Evolutionary conservation across 2,797 vertebrate genomes (phyloP).

Genomic region (Rallus crepitans): DNA sequence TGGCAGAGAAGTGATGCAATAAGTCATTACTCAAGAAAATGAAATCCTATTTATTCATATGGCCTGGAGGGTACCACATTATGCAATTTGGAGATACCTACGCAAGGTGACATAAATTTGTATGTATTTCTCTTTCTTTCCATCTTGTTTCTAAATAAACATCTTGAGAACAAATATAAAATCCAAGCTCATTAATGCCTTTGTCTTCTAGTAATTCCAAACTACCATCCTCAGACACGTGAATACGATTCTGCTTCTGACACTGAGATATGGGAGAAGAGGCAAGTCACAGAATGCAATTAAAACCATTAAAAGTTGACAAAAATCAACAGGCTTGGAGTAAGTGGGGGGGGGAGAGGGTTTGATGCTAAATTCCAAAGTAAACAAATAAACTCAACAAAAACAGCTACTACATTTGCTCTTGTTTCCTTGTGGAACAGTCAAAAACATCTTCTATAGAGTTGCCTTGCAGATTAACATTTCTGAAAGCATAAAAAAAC

Average conservation of each 20-base stretch:
- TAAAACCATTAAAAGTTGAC: neutral
- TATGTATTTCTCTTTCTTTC: conserved; percentile 15
- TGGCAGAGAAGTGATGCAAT: conserved; percentile 29
- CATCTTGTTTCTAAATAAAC: neutral
- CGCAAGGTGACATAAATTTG: neutral
- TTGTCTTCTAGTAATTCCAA: neutral
- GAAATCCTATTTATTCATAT: conserved; percentile 49
- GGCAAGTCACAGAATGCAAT: neutral
- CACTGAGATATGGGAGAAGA: neutral
- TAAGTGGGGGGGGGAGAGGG: neutral
- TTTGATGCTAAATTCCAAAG: neutral
- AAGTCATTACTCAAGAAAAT: conserved; percentile 58
- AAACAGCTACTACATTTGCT: neutral
- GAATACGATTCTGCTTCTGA: neutral
- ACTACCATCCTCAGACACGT: neutral
- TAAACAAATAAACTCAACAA: neutral
- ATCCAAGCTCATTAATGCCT: conserved; percentile 12
- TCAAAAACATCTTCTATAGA: neutral
- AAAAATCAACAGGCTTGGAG: neutral
- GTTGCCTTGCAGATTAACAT: neutral
- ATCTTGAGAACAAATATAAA: conserved; percentile 15
- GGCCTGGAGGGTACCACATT: neutral
- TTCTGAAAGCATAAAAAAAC: neutral
- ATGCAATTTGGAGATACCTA: conserved; percentile 37
- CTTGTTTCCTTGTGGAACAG: neutral